phyloP scores from a whole-genome alignment of 2,888 invertebrate species.

The Antheraea yamamai region DNA sequence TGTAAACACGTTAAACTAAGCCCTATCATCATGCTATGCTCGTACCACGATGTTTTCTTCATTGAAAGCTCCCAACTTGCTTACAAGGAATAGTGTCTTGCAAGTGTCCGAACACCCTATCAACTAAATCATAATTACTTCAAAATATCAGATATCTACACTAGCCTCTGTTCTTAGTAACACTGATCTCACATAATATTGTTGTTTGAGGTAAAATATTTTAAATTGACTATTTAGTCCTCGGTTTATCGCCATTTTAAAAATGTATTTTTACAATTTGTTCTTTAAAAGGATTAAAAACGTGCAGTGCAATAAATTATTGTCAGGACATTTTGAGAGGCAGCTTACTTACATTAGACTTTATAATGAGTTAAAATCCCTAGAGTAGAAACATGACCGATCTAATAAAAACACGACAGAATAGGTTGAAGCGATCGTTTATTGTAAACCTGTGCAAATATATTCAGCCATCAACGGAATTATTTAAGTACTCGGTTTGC shows the following conservation, averaged over 20 bases:
- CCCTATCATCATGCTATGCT: no score
- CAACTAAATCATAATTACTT: no score
- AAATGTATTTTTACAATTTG: not conserved
- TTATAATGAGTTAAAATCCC: conserved; percentile 2
- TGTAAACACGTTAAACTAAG: no score
- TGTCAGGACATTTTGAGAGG: not conserved
- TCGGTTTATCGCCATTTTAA: not conserved
- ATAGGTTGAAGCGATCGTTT: not conserved
- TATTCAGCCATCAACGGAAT: not conserved
- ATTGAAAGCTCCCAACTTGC: no score
- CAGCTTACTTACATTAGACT: not conserved
- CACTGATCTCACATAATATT: not conserved
- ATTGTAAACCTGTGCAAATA: not conserved
- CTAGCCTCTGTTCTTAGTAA: no score
- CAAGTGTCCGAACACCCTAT: no score
- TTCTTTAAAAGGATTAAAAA: not conserved
- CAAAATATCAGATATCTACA: no score
- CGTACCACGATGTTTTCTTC: no score
- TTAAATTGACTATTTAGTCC: not conserved
- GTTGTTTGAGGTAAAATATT: not conserved
- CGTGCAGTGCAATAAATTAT: not conserved
- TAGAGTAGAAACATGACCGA: not conserved
- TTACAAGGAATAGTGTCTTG: no score
- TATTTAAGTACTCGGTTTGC: not conserved
- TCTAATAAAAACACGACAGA: conserved; percentile 1